Evolutionary conservation across 2,797 vertebrate genomes (phyloP), one percentile per base, ranked within the genome.

Genomic region (Mycteria americana): DNA sequence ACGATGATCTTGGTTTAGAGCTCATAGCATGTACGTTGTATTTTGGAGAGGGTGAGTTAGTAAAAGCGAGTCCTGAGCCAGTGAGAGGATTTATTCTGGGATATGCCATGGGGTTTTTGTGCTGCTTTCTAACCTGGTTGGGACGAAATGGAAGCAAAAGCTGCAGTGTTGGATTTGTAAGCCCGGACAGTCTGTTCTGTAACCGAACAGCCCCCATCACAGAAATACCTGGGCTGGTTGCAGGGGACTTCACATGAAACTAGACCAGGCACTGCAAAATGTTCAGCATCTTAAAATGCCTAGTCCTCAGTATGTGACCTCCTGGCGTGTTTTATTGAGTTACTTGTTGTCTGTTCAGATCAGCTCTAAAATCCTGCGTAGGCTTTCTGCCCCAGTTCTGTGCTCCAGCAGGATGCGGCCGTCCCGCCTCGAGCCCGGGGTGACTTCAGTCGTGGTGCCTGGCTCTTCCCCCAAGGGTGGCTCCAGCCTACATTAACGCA

Each of bases 341-440:
- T 82, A 19, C 3, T 22, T 21, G 8, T 35, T 25, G 18, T 5
- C n/a, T 22, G 17, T 19, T 73, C 13, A 3, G 45, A 15, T 73
- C 31, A 18, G 77, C 59, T 43, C n/a, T 28, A 43, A 18, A 37
- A 0, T 8, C 41, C 74, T 19, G 15, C 0, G 0, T 28, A 5
- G 41, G 50, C 9, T 85, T 69, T 25, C 19, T 85, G 75, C 63
- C 59, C 56, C 18, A 11, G 64, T 31, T 54, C 59, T 7, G n/a
- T 2, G 9, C 43, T 50, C 33, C 4, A 4, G 48, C 48, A 54
- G 73, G 41, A 31, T 16, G 59, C 10, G 4, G 8, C 18, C 15
- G 0, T 45, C 74, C 62, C 0, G 6, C 41, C 68, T 51, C 1
- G 0, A 37, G 53, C 57, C 10, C 0, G 3, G 16, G 17, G 39